phyloP scores from a whole-genome alignment of 1,140 invertebrate species.

The Brevipalpus yothersi region DNA sequence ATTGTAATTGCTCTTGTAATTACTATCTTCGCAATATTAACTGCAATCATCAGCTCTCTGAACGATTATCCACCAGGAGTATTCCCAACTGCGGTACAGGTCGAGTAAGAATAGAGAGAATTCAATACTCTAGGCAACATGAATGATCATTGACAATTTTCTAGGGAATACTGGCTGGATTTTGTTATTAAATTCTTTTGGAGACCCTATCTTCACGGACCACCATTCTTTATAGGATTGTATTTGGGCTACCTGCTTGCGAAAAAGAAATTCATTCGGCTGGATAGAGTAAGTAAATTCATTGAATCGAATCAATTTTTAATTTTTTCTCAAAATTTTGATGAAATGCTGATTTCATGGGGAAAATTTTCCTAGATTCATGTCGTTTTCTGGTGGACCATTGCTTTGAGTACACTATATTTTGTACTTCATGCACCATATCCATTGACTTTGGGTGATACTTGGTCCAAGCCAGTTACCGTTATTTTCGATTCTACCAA shows the following conservation, averaged over 20 bases:
- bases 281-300: background rate
- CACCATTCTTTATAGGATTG: slow-evolving; percentile 1
- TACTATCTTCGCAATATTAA: background rate
- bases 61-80: background rate
- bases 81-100: background rate
- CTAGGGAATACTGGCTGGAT: background rate
- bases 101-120: background rate
- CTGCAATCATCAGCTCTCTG: background rate
- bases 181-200: background rate
- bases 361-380: background rate
- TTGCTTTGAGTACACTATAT: background rate
- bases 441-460: background rate
- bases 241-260: background rate
- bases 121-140: too few species aligned
- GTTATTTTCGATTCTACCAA: slow-evolving; percentile 10
- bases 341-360: background rate
- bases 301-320: background rate
- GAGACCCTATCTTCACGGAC: slow-evolving; percentile 1
- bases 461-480: background rate
- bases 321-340: background rate
- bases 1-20: background rate
- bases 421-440: background rate
- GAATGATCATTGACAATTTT: background rate
- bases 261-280: background rate
- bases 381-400: background rate